Evolutionary conservation across 2,113 vertebrate genomes (phyloP).

Genomic region (Polypterus senegalus): DNA sequence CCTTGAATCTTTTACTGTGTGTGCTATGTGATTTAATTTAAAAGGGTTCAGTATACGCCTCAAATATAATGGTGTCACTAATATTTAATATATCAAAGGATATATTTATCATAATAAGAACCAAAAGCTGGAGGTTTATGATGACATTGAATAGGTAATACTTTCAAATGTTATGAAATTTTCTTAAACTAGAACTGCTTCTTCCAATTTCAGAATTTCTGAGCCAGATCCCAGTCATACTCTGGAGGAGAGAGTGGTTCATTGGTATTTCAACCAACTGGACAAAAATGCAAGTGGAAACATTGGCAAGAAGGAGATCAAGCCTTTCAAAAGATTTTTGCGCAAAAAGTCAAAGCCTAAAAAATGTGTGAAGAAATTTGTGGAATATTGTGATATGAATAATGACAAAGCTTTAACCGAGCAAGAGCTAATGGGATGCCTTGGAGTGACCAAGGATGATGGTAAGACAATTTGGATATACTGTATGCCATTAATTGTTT

Average conservation of each 20-base stretch:
- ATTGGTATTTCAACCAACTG: constrained; percentile 90
- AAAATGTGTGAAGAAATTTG: constrained; percentile 92
- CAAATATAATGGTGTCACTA: too few relatives aligned
- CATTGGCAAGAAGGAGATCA: constrained; percentile 93
- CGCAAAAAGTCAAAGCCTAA: constrained; percentile 93
- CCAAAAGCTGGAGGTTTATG: too few relatives aligned
- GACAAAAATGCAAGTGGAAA: constrained; percentile 86
- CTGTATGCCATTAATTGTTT: too few relatives aligned
- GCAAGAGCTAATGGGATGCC: constrained; percentile 85
- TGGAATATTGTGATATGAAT: constrained; percentile 87
- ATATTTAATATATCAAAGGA: too few relatives aligned
- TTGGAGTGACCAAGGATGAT: constrained; percentile 79
- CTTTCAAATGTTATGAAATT: too few relatives aligned
- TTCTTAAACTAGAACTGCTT: background rate
- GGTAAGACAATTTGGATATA: constrained; percentile 31
- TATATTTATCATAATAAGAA: too few relatives aligned
- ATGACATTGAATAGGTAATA: too few relatives aligned
- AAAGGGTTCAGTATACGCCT: too few relatives aligned
- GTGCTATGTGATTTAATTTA: too few relatives aligned
- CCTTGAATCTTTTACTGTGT: too few relatives aligned
- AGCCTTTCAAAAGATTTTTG: constrained; percentile 85
- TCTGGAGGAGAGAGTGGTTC: constrained; percentile 87
- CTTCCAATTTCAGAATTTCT: constrained; percentile 51
- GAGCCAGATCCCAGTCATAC: constrained; percentile 93
- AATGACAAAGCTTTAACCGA: constrained; percentile 80